Conservation (phyloP, 1,140 invertebrate species). For the Lepidurus arcticus region DNA sequence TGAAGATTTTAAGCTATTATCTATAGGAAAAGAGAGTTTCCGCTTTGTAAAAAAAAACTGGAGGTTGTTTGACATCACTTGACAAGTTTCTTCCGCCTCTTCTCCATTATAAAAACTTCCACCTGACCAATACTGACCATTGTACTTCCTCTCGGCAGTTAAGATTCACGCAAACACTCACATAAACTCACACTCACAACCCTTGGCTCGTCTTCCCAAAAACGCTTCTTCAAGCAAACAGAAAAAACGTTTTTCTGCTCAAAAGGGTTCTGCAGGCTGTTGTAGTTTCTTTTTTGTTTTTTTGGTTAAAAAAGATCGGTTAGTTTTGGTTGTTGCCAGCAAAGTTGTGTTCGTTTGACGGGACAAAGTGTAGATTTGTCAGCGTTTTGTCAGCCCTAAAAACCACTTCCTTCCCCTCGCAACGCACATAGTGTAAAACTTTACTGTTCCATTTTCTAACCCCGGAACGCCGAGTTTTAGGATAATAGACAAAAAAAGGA, state of each 20-base stretch:
- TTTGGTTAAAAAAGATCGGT: not conserved
- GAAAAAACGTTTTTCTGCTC: conserved; percentile 4
- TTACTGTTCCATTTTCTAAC: not conserved
- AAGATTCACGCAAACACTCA: not conserved
- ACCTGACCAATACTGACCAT: conserved; percentile 12
- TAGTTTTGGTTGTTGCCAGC: not conserved
- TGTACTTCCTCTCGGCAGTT: not conserved
- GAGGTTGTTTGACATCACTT: not conserved
- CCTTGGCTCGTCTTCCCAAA: conserved; percentile 7
- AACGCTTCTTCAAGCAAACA: not conserved
- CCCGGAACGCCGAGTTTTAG: not conserved
- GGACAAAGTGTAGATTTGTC: not conserved
- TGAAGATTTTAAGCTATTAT: not conserved
- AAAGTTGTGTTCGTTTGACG: not conserved
- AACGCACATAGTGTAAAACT: not conserved
- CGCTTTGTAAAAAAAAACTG: not conserved
- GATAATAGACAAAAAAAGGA: not conserved
- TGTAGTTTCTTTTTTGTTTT: not conserved
- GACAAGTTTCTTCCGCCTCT: not conserved
- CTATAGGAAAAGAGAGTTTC: not conserved
- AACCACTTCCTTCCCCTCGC: not conserved
- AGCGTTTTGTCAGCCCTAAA: not conserved
- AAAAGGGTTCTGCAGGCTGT: not conserved
- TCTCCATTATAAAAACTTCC: conserved; percentile 13
- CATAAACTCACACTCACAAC: not conserved